These are phyloP conservation scores for Notothenia rossii DNA, from an alignment of 2,113 vertebrate genomes.

Conservation along the genomic window DNA sequence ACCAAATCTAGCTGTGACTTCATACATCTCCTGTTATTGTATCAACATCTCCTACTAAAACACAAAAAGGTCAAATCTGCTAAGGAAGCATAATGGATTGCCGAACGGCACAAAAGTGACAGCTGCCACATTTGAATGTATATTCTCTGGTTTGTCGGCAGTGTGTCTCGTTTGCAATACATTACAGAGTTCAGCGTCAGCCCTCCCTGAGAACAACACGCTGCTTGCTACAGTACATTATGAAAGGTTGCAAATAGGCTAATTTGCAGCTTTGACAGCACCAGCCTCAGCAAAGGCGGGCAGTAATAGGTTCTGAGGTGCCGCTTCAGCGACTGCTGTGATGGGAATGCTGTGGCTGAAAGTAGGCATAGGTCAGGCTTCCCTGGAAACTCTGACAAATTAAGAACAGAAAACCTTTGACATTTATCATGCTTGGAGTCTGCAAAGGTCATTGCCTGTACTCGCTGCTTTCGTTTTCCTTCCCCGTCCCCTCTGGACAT, in stretches of 20 bases:
- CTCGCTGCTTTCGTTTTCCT: conserved; percentile 71
- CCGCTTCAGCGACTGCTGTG: conserved; percentile 76
- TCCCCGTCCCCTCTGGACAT: conserved; percentile 61
- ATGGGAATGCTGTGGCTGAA: conserved; percentile 71
- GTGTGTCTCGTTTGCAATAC: conserved; percentile 65
- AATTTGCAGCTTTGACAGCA: conserved; percentile 79
- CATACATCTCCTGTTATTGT: neutral
- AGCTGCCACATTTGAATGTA: conserved; percentile 62
- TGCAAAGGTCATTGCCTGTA: conserved; percentile 78
- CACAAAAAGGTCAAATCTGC: conserved; percentile 36
- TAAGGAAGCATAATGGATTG: conserved; percentile 57
- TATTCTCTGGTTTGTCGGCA: conserved; percentile 54
- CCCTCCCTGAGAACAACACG: conserved; percentile 58
- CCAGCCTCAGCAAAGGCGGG: conserved; percentile 64
- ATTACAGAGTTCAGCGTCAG: conserved; percentile 34
- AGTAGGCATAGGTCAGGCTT: conserved; percentile 78
- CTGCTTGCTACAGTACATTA: conserved; percentile 72
- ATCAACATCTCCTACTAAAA: neutral
- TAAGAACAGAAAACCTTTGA: conserved; percentile 82
- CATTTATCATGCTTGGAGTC: conserved; percentile 80
- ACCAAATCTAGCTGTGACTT: neutral
- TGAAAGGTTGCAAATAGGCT: conserved; percentile 82
- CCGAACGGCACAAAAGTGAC: conserved; percentile 55
- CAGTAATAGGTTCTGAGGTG: conserved; percentile 76
- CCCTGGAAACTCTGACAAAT: conserved; percentile 82